phyloP scores from a whole-genome alignment of 2,113 vertebrate genomes.

The Laterallus jamaicensis region DNA sequence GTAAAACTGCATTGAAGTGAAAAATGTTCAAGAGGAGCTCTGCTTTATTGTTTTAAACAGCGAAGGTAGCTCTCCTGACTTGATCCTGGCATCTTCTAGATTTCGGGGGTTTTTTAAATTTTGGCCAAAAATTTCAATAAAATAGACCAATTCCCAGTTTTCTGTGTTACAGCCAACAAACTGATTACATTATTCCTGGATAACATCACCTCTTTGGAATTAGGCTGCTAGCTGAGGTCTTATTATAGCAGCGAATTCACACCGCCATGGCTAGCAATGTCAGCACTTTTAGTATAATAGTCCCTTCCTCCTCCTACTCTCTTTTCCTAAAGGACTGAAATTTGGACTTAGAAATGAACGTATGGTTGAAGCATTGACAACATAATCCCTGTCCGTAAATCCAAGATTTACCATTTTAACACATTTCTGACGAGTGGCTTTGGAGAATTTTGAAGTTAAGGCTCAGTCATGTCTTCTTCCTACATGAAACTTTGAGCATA shows the following conservation, averaged over 20 bases:
- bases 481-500: background rate
- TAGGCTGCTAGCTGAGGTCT: background rate
- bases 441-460: background rate
- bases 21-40: constrained; percentile 21
- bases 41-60: constrained; percentile 12
- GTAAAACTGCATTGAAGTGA: constrained; percentile 42
- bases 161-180: constrained; percentile 29
- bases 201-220: constrained; percentile 64
- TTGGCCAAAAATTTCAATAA: constrained; percentile 29
- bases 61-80: constrained; percentile 5
- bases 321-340: constrained; percentile 48
- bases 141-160: constrained; percentile 2
- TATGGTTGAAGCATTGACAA: constrained; percentile 41
- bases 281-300: constrained; percentile 61
- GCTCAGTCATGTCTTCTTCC: background rate
- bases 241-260: constrained; percentile 34
- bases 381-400: background rate
- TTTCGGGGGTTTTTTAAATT: background rate
- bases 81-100: background rate
- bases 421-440: constrained; percentile 1
- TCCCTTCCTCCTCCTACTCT: background rate
- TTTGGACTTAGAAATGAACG: constrained; percentile 65
- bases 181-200: constrained; percentile 48
- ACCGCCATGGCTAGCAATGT: background rate
- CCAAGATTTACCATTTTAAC: background rate